Conservation (phyloP, 2,113 vertebrate genomes). For the Fregetta grallaria region DNA sequence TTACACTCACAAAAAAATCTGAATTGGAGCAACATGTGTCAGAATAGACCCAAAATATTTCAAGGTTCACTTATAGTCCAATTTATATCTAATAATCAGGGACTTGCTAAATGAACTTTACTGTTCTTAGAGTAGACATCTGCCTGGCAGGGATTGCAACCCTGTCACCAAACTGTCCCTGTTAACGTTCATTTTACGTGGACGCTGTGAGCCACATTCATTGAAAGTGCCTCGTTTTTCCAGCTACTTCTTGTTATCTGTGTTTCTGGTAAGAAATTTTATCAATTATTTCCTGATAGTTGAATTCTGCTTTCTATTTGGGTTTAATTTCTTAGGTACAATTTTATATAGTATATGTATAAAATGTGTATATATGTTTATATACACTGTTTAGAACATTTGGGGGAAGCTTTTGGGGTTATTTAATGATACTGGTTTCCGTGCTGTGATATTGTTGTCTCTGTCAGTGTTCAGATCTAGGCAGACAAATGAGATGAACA, state of each 20-base stretch:
- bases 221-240: neutral
- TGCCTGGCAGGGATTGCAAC: neutral
- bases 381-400: neutral
- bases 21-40: neutral
- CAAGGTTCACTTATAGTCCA: neutral
- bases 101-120: neutral
- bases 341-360: neutral
- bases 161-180: slow-evolving; percentile 6
- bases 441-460: neutral
- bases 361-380: neutral
- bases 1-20: neutral
- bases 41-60: neutral
- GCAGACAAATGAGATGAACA: slow-evolving; percentile 4
- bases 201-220: neutral
- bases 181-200: neutral
- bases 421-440: neutral
- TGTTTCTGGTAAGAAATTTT: neutral
- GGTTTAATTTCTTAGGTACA: neutral
- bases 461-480: neutral
- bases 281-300: neutral
- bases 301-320: neutral
- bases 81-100: slow-evolving; percentile 13
- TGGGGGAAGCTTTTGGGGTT: too few species aligned
- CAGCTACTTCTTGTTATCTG: neutral
- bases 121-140: neutral